A percentile compares a stretch with the other conserved stretches of the same genome.
Conservation (phyloP, 2,113 vertebrate genomes). For the Chloebia gouldiae region DNA sequence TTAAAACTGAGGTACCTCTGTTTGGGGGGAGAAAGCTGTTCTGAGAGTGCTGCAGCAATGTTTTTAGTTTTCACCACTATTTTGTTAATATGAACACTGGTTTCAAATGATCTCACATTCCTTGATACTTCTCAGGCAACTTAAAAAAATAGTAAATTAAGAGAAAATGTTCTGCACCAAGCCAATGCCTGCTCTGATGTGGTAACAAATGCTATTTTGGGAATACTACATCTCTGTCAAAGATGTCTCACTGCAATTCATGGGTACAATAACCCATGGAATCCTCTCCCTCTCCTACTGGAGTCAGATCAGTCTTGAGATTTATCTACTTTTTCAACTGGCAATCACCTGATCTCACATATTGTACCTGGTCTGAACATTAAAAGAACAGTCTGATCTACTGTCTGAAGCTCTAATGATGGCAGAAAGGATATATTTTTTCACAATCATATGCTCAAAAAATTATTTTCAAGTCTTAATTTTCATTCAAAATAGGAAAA, state of each 20-base stretch:
- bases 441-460: not conserved
- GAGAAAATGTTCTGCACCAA: not conserved
- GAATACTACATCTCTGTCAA: not conserved
- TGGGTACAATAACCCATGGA: not conserved
- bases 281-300: not conserved
- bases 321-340: not conserved
- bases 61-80: not conserved
- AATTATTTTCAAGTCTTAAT: not conserved
- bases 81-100: not conserved
- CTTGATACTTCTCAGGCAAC: not conserved
- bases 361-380: not conserved
- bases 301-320: not conserved
- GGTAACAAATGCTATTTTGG: not conserved
- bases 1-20: not conserved
- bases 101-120: not conserved
- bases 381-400: not conserved
- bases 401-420: not conserved
- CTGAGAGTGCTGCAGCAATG: not conserved
- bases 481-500: not conserved
- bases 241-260: not conserved
- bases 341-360: not conserved
- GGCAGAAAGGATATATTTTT: not conserved
- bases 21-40: not conserved
- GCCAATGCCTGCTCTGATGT: not conserved
- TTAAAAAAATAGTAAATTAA: not conserved